Percentiles rank a stretch among this genome's conserved stretches.
Evolutionary conservation across 2,113 vertebrate species (phyloP).

Genomic region (Vulpes vulpes): DNA sequence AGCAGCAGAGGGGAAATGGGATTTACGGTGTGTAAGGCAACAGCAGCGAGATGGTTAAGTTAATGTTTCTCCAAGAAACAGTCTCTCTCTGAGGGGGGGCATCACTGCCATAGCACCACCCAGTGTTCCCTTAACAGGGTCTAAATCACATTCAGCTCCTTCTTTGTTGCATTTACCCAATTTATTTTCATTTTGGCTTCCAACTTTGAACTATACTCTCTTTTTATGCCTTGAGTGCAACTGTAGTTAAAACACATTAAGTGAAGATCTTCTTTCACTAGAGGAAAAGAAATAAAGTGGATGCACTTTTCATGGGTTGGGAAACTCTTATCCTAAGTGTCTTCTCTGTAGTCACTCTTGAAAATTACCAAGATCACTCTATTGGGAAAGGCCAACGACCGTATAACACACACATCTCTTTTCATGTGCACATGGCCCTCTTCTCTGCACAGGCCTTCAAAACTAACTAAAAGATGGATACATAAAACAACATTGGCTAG

Average conservation of each 20-base stretch:
- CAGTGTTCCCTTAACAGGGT: constrained; percentile 34
- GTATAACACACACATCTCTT: background rate
- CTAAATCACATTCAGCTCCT: constrained; percentile 65
- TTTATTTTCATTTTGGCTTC: constrained; percentile 76
- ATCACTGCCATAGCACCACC: background rate
- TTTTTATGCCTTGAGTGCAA: constrained; percentile 79
- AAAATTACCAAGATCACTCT: constrained; percentile 56
- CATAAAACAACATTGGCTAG: background rate
- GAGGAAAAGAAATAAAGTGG: constrained; percentile 70
- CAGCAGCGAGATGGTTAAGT: constrained; percentile 8
- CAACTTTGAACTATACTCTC: constrained; percentile 65
- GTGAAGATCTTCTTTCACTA: constrained; percentile 74
- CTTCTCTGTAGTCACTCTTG: constrained; percentile 62
- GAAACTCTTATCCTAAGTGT: constrained; percentile 60
- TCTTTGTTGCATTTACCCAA: constrained; percentile 72
- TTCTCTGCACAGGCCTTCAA: constrained; percentile 8
- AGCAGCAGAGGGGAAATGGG: background rate
- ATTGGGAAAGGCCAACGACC: background rate
- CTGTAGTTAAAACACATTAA: constrained; percentile 67
- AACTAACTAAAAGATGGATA: background rate
- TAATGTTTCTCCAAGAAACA: background rate
- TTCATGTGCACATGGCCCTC: background rate
- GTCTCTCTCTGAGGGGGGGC: background rate
- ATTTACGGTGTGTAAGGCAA: background rate
- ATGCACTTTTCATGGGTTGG: constrained; percentile 71